These are phyloP conservation scores for Solenopsis fugax DNA, from an alignment of 1,140 invertebrate genomes.

Conservation along the genomic window DNA sequence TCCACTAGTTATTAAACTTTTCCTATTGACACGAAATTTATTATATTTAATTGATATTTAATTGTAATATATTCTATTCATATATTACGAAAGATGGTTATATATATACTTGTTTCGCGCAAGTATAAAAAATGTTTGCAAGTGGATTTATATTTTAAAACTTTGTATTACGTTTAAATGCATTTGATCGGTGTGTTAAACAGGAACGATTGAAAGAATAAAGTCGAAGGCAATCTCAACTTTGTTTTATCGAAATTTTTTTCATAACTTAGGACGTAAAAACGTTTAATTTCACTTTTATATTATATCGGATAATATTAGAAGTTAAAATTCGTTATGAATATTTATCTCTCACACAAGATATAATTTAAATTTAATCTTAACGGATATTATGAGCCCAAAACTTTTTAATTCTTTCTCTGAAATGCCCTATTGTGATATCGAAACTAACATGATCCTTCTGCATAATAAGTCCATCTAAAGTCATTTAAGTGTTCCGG, in stretches of 20 bases:
- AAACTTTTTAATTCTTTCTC: constrained; percentile 60
- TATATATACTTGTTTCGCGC: constrained; percentile 18
- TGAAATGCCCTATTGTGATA: constrained; percentile 60
- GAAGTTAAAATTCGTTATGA: constrained; percentile 17
- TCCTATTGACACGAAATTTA: constrained; percentile 82
- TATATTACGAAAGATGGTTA: constrained; percentile 45
- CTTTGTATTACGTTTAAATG: constrained; percentile 39
- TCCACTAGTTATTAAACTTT: constrained; percentile 84
- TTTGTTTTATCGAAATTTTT: constrained; percentile 35
- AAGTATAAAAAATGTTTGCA: constrained; percentile 31
- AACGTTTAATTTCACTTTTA: constrained; percentile 3
- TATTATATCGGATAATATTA: constrained; percentile 14
- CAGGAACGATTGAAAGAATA: neutral
- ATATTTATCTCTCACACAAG: constrained; percentile 34
- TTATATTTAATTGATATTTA: constrained; percentile 78
- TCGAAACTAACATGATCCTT: constrained; percentile 53
- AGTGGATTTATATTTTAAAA: constrained; percentile 51
- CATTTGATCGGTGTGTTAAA: constrained; percentile 33
- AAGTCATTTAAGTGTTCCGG: constrained; percentile 46
- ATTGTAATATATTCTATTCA: constrained; percentile 74
- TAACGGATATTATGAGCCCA: constrained; percentile 19
- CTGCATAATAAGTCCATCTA: constrained; percentile 49
- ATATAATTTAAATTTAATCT: constrained; percentile 51
- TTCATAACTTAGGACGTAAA: constrained; percentile 5
- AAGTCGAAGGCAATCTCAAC: constrained; percentile 7